Conservation (phyloP, 1,140 invertebrate genomes). For the Drosophila orosa region DNA sequence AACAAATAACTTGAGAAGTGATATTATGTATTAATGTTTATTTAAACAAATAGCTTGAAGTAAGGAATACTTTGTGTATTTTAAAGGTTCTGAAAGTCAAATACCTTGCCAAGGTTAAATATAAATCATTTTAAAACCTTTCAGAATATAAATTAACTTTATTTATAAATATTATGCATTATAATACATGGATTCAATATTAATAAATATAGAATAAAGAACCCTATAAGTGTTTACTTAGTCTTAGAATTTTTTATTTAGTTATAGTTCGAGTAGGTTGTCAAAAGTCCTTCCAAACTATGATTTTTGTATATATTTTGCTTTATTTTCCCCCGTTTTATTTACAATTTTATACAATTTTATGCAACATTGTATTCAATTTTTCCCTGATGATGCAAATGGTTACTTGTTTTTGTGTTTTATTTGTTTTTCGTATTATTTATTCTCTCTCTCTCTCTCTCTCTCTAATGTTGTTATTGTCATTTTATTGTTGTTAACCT, state of each 20-base stretch:
- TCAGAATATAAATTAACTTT: background rate
- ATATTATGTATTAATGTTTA: too few relatives aligned
- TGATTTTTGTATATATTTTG: background rate
- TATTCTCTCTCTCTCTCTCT: slow-evolving; percentile 5
- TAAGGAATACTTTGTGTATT: background rate
- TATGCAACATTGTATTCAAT: slow-evolving; percentile 8
- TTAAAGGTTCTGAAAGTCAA: background rate
- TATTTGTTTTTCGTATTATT: slow-evolving; percentile 11
- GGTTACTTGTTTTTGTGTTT: slow-evolving; percentile 5
- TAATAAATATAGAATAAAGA: too few relatives aligned
- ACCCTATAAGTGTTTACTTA: background rate
- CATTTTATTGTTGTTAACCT: slow-evolving; percentile 75
- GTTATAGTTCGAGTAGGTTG: too few relatives aligned
- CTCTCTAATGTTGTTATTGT: slow-evolving; percentile 30
- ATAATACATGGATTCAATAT: background rate
- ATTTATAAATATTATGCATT: background rate
- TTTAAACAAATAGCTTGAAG: background rate
- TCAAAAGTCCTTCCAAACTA: too few relatives aligned
- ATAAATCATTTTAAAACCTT: background rate
- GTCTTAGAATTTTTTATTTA: background rate
- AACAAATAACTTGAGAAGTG: background rate
- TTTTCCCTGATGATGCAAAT: slow-evolving; percentile 33
- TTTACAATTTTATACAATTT: background rate
- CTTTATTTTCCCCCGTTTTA: background rate
- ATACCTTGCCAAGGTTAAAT: background rate